A percentile compares a stretch with the other conserved stretches of the same genome.
These are phyloP conservation scores for Rafetus swinhoei DNA, from an alignment of 2,113 vertebrate species.

Conservation along the genomic window DNA sequence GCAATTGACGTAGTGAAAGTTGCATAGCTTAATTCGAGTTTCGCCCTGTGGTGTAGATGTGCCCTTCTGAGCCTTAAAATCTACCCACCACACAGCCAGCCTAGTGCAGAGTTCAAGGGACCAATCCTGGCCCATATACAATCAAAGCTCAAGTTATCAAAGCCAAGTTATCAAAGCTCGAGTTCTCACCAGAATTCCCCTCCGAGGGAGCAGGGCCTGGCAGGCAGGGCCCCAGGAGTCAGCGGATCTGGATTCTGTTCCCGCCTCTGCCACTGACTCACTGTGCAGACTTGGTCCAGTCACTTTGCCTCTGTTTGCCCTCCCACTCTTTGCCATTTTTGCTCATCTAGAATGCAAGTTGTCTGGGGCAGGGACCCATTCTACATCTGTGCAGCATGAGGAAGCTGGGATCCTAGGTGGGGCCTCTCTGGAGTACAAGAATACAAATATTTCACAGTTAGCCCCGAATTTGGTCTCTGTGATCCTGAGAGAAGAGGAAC, in stretches of 20 bases:
- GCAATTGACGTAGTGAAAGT: no score
- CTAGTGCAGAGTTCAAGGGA: neutral
- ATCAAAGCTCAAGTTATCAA: neutral
- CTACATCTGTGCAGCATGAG: neutral
- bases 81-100: no score
- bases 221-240: neutral
- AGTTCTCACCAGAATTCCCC: neutral
- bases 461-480: no score
- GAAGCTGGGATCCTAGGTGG: neutral
- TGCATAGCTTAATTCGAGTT: no score
- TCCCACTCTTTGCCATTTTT: neutral
- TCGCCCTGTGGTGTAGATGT: no score
- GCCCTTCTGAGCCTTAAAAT: neutral
- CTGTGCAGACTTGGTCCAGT: neutral
- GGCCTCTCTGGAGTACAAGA: neutral
- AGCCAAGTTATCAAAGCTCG: neutral
- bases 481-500: neutral
- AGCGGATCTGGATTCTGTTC: neutral
- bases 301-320: neutral
- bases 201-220: neutral
- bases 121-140: no score
- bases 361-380: neutral
- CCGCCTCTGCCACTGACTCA: neutral
- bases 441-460: neutral
- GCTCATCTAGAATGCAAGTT: neutral